Evolutionary conservation across 2,113 vertebrate genomes (phyloP).

Genomic region (Urocynchramus pylzowi): DNA sequence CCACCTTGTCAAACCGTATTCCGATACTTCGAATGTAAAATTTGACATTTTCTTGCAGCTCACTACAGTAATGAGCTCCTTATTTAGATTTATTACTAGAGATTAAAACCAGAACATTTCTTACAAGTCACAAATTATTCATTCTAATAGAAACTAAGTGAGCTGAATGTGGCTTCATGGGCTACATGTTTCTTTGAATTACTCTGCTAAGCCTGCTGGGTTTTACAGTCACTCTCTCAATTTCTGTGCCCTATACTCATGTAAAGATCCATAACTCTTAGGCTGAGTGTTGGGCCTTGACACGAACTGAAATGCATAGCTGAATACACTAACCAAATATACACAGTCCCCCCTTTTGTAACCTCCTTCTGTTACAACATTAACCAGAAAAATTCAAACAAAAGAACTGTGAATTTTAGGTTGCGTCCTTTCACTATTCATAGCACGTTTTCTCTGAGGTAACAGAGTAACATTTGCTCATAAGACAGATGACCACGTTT

Average conservation of each 20-base stretch:
- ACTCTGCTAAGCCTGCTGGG: neutral
- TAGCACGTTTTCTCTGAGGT: neutral
- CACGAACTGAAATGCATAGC: neutral
- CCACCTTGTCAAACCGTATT: neutral
- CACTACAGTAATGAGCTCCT: neutral
- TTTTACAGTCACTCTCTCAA: neutral
- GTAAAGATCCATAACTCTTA: neutral
- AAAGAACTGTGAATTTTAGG: neutral
- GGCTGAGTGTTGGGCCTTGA: neutral
- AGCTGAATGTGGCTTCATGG: neutral
- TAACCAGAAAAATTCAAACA: neutral
- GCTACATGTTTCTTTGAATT: neutral
- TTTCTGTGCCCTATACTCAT: neutral
- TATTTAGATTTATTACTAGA: slow-evolving; percentile 7
- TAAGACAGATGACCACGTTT: neutral
- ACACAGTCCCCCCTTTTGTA: neutral
- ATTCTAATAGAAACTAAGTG: neutral
- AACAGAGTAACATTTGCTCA: neutral
- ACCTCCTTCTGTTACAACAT: neutral
- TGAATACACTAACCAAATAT: neutral
- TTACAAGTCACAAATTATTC: neutral
- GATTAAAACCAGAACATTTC: neutral
- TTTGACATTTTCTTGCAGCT: neutral
- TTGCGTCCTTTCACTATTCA: neutral
- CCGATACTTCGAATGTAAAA: neutral